Percentiles rank a stretch among this genome's conserved stretches.
These are phyloP conservation scores for Thalassoma bifasciatum DNA, from an alignment of 2,113 vertebrate species.

Conservation along the genomic window DNA sequence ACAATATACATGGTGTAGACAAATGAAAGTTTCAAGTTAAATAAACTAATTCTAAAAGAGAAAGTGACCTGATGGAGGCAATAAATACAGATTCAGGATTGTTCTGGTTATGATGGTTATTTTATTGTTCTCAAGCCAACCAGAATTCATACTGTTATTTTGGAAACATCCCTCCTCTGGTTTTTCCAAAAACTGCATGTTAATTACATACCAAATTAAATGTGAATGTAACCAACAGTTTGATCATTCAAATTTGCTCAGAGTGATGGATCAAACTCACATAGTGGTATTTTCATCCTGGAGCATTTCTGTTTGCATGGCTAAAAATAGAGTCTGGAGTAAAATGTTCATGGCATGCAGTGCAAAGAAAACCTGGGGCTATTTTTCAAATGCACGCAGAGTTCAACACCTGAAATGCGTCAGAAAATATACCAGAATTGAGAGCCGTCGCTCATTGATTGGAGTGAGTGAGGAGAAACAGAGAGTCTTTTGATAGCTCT, in stretches of 20 bases:
- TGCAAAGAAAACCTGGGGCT: slow-evolving; percentile 8
- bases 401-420: neutral
- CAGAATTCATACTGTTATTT: too few relatives aligned
- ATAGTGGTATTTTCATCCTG: neutral
- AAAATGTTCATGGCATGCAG: neutral
- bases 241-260: neutral
- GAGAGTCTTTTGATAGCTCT: slow-evolving; percentile 28
- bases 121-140: too few relatives aligned
- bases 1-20: too few relatives aligned
- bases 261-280: neutral
- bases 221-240: neutral
- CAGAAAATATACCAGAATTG: slow-evolving; percentile 7
- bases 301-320: neutral
- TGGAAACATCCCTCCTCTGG: too few relatives aligned
- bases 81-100: too few relatives aligned
- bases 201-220: neutral
- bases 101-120: too few relatives aligned
- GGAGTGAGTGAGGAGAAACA: slow-evolving; percentile 15
- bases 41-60: too few relatives aligned
- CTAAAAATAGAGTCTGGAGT: neutral
- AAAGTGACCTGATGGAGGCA: too few relatives aligned
- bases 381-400: neutral
- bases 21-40: too few relatives aligned
- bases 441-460: slow-evolving; percentile 14
- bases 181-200: neutral